These are phyloP conservation scores for Apocheima hispidaria DNA, from an alignment of 2,888 invertebrate species.

Conservation along the genomic window DNA sequence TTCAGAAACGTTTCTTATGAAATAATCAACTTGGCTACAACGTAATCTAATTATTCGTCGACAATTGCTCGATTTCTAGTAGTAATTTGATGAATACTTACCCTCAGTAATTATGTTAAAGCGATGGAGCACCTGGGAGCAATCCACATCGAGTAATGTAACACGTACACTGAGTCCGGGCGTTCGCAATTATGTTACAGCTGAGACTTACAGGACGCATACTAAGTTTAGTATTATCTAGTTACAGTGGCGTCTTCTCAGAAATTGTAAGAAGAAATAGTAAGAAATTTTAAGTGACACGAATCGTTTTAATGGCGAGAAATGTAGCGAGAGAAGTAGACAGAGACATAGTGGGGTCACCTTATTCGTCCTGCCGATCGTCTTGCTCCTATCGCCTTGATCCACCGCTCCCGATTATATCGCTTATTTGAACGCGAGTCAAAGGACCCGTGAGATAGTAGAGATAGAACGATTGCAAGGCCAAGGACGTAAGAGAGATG, in stretches of 20 bases:
- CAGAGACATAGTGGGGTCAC: no score
- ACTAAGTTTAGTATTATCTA: constrained; percentile 13
- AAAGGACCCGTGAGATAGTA: no score
- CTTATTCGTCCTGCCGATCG: no score
- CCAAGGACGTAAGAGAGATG: no score
- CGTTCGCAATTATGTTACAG: constrained; percentile 46
- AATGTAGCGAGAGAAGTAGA: no score
- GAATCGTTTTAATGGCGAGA: no score
- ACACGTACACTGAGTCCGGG: constrained; percentile 34
- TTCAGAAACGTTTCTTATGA: no score
- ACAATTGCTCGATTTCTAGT: neutral
- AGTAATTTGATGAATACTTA: constrained; percentile 7
- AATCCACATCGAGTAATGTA: constrained; percentile 54
- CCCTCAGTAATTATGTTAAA: constrained; percentile 48
- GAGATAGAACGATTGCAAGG: no score
- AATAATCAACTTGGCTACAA: neutral
- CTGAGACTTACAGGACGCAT: constrained; percentile 19
- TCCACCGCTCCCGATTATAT: no score
- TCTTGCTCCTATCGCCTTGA: no score
- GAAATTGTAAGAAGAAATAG: neutral
- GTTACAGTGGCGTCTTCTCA: neutral
- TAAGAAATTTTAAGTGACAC: no score
- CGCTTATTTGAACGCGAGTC: no score
- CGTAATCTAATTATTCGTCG: neutral
- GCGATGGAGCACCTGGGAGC: constrained; percentile 56